phyloP scores from a whole-genome alignment of 2,113 vertebrate genomes.

The Oryzias curvinotus region DNA sequence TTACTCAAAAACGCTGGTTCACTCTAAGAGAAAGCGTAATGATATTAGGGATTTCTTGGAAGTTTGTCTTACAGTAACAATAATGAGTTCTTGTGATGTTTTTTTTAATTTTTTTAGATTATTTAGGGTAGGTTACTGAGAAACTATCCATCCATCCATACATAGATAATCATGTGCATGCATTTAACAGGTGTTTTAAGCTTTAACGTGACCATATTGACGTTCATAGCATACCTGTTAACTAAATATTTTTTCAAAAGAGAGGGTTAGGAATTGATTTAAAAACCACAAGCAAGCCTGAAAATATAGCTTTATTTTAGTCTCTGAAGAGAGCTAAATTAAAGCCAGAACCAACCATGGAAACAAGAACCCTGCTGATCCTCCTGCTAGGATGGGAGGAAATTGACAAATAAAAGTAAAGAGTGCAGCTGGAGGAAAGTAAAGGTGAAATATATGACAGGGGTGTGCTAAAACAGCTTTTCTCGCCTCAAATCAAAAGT shows the following conservation, averaged over 20 bases:
- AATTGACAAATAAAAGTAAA: constrained; percentile 65
- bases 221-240: no score
- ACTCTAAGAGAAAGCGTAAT: no score
- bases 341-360: constrained; percentile 31
- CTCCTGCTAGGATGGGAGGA: constrained; percentile 41
- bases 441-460: constrained; percentile 59
- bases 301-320: constrained; percentile 1
- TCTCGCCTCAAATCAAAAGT: constrained; percentile 66
- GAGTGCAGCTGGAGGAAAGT: constrained; percentile 6
- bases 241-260: neutral
- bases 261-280: neutral
- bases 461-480: constrained; percentile 64
- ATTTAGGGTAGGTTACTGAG: no score
- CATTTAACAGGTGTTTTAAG: no score
- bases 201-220: no score
- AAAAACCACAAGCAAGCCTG: neutral
- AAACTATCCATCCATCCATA: no score
- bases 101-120: no score
- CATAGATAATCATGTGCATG: no score
- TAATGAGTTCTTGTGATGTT: no score
- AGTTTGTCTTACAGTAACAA: no score
- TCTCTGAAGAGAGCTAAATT: constrained; percentile 14
- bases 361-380: constrained; percentile 39
- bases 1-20: no score
- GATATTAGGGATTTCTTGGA: no score